These are phyloP conservation scores for Myotis planiceps DNA, from an alignment of 2,797 vertebrate species.

Conservation along the genomic window DNA sequence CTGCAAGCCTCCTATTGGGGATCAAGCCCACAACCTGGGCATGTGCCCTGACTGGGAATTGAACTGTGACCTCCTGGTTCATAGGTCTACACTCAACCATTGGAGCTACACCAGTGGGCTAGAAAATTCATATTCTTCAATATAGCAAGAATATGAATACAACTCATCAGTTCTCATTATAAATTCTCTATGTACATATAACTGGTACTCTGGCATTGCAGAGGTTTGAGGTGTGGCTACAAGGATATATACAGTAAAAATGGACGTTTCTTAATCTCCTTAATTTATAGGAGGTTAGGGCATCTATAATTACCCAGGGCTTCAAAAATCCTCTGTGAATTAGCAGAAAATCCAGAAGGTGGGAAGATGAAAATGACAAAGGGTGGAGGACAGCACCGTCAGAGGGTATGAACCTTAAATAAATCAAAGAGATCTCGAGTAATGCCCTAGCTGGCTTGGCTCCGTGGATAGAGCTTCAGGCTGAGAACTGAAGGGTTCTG, in stretches of 20 bases:
- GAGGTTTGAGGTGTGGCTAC: neutral
- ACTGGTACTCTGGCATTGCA: neutral
- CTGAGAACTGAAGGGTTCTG: no score
- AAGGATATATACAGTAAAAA: neutral
- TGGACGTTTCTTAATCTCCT: neutral
- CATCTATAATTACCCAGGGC: neutral
- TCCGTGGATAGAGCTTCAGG: no score
- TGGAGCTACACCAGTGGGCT: neutral
- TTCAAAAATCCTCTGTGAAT: conserved; percentile 9
- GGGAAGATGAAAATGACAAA: conserved; percentile 27
- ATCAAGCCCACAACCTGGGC: neutral
- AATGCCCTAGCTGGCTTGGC: no score
- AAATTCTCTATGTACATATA: neutral
- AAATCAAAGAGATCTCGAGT: neutral
- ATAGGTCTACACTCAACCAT: neutral
- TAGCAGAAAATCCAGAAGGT: neutral
- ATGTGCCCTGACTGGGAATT: neutral
- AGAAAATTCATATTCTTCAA: neutral
- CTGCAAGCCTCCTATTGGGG: neutral
- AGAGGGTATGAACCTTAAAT: neutral
- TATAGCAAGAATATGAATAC: neutral
- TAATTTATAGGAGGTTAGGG: neutral
- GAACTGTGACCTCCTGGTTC: neutral
- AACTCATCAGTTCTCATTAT: conserved; percentile 11
- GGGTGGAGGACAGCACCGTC: neutral